Evolutionary conservation across 2,888 invertebrate species (phyloP).

Genomic region (Cylindroiulus punctatus): DNA sequence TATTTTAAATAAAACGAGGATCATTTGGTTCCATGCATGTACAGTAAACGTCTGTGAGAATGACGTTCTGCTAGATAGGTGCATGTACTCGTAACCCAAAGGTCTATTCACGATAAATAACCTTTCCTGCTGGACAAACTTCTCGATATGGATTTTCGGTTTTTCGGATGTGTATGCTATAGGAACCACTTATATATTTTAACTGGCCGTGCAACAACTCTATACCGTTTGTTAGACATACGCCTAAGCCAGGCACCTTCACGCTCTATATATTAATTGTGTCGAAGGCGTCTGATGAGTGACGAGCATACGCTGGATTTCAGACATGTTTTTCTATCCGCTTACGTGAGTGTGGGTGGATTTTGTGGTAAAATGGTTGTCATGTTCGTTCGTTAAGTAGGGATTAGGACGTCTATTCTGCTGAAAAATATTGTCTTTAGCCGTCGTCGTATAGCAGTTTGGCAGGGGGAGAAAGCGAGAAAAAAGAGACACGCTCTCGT

Average conservation of each 20-base stretch:
- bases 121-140: no score
- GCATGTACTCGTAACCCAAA: no score
- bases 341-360: slow-evolving; percentile 29
- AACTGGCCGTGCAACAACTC: no score
- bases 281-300: slow-evolving; percentile 14
- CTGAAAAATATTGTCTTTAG: slow-evolving; percentile 13
- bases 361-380: slow-evolving; percentile 52
- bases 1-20: no score
- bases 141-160: no score
- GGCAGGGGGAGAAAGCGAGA: background rate
- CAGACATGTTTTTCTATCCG: slow-evolving; percentile 27
- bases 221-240: no score
- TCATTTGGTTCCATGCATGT: no score
- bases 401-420: slow-evolving; percentile 46
- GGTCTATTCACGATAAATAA: no score
- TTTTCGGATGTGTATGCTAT: no score
- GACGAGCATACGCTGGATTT: background rate
- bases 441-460: background rate
- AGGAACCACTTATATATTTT: no score
- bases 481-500: background rate
- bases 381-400: slow-evolving; percentile 53
- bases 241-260: slow-evolving; percentile 5
- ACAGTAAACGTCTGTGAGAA: no score
- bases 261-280: slow-evolving; percentile 29
- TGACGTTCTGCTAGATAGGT: no score